Conservation (phyloP, 2,888 invertebrate species). For the Acleris sparsana region DNA sequence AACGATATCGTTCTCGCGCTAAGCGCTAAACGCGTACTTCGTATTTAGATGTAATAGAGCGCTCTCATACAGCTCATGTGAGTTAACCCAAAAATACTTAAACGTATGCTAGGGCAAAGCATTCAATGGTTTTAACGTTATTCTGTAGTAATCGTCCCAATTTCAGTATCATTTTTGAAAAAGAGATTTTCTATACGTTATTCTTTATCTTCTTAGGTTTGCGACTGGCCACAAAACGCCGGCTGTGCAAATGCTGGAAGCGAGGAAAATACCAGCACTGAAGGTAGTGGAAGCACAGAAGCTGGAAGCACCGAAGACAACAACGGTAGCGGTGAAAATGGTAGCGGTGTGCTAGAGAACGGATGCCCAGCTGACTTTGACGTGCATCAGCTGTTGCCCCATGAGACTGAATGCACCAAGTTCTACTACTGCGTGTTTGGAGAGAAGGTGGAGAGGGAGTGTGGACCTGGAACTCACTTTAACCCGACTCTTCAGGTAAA, state of each 20-base stretch:
- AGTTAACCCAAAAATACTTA: too few species aligned
- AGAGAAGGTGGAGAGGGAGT: conserved; percentile 36
- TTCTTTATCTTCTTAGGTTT: conserved; percentile 43
- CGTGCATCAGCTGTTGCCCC: conserved; percentile 43
- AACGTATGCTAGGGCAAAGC: too few species aligned
- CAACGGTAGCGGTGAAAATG: conserved; percentile 32
- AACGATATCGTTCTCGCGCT: too few species aligned
- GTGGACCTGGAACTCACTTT: conserved; percentile 37
- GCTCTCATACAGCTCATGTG: too few species aligned
- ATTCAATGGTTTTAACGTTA: too few species aligned
- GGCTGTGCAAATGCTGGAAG: conserved; percentile 39
- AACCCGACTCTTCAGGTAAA: conserved; percentile 16
- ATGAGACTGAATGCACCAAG: conserved; percentile 44
- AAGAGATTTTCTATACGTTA: too few species aligned
- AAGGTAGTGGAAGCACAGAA: not conserved
- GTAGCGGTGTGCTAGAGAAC: conserved; percentile 19
- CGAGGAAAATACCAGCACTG: conserved; percentile 6
- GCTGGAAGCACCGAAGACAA: not conserved
- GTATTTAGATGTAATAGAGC: too few species aligned
- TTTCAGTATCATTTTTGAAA: too few species aligned
- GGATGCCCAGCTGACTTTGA: conserved; percentile 53
- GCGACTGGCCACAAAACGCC: conserved; percentile 47
- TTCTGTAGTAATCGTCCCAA: too few species aligned
- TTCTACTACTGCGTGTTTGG: conserved; percentile 50
- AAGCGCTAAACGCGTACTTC: too few species aligned